A percentile compares a stretch with the other conserved stretches of the same genome.
Conservation (phyloP, 2,797 vertebrate species). For the Apogon hyalosoma region DNA sequence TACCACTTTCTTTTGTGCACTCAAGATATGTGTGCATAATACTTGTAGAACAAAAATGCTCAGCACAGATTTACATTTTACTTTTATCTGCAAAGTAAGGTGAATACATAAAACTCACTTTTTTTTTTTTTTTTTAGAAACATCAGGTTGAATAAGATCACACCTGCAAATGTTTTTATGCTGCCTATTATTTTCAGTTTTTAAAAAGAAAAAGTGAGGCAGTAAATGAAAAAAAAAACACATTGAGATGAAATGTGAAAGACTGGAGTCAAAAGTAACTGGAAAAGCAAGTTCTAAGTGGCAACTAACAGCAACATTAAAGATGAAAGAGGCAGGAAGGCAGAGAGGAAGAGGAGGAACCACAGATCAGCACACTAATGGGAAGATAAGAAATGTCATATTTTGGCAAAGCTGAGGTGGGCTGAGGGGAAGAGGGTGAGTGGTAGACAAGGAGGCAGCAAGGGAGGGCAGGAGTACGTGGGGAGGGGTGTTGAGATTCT, state of each 20-base stretch:
- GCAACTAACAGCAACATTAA: conserved; percentile 78
- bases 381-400: conserved; percentile 75
- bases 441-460: conserved; percentile 38
- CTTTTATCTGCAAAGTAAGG: neutral
- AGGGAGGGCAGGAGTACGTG: conserved; percentile 10
- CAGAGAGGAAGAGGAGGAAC: conserved; percentile 60
- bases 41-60: conserved; percentile 1
- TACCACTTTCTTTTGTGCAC: conserved; percentile 20
- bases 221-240: conserved; percentile 19
- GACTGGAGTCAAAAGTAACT: conserved; percentile 25
- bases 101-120: neutral
- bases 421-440: conserved; percentile 40
- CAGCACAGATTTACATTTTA: neutral
- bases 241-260: conserved; percentile 23
- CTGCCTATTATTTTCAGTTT: neutral
- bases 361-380: conserved; percentile 71
- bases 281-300: conserved; percentile 59
- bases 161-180: neutral
- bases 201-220: conserved; percentile 8
- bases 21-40: neutral
- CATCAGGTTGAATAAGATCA: neutral
- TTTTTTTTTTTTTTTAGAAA: neutral
- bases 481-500: conserved; percentile 59
- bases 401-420: conserved; percentile 58
- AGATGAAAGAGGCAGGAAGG: conserved; percentile 78